These are phyloP conservation scores for Helicorthomorpha holstii DNA, from an alignment of 1,140 invertebrate species.

Conservation along the genomic window DNA sequence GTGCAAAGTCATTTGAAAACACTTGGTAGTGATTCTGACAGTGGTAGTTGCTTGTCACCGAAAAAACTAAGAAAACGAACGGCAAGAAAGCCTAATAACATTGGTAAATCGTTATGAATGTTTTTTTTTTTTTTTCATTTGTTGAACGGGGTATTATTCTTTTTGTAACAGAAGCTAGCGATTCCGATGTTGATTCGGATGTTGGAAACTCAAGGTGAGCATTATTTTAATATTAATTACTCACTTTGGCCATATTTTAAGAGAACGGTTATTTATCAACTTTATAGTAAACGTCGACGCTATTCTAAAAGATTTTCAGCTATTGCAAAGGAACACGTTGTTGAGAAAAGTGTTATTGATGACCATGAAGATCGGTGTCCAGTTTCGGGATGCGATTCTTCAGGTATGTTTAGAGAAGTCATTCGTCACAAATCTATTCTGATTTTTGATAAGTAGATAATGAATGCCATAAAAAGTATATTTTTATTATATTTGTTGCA, in stretches of 20 bases:
- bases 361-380: constrained; percentile 53
- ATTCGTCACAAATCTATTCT: no score
- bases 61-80: no score
- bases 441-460: constrained; percentile 15
- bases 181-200: not conserved
- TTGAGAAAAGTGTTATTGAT: not conserved
- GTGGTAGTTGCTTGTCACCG: no score
- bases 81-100: no score
- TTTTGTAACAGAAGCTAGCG: not conserved
- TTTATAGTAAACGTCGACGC: no score
- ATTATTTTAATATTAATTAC: not conserved
- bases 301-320: no score
- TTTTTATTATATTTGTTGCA: constrained; percentile 12
- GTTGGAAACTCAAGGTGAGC: constrained; percentile 7
- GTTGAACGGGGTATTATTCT: no score
- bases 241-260: not conserved
- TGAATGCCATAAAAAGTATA: constrained; percentile 11
- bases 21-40: no score
- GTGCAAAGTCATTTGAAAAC: no score
- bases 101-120: no score
- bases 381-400: constrained; percentile 70
- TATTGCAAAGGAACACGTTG: not conserved
- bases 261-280: no score
- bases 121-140: no score
- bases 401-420: constrained; percentile 68